phyloP scores from a whole-genome alignment of 2,888 invertebrate genomes.

The Ochropacha duplaris region DNA sequence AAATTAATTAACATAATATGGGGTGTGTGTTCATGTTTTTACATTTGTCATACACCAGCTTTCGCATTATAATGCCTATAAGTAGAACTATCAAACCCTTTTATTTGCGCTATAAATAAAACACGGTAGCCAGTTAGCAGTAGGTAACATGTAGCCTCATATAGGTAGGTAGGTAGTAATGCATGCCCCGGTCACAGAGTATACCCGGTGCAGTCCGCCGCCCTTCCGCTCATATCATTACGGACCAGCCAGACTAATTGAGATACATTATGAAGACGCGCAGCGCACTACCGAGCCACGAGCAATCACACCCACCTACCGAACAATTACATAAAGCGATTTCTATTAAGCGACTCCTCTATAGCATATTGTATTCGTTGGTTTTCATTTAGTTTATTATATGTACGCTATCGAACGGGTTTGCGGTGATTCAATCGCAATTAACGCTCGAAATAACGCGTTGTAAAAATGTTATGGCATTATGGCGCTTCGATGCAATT shows the following conservation, averaged over 20 bases:
- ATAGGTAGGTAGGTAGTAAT: no score
- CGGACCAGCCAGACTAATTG: conserved; percentile 73
- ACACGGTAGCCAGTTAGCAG: conserved; percentile 29
- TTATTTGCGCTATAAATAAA: neutral
- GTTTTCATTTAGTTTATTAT: conserved; percentile 46
- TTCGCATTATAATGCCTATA: no score
- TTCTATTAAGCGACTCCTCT: conserved; percentile 48
- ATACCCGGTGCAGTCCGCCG: conserved; percentile 34
- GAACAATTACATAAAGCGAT: conserved; percentile 22
- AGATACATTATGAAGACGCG: conserved; percentile 80
- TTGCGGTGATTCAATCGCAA: conserved; percentile 50
- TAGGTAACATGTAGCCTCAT: no score
- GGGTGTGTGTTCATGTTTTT: no score
- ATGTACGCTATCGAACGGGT: conserved; percentile 39
- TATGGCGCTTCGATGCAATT: conserved; percentile 50
- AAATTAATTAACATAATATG: no score
- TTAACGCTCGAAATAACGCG: conserved; percentile 48
- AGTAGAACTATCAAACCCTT: neutral
- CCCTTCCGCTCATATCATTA: conserved; percentile 79
- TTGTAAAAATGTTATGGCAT: conserved; percentile 43
- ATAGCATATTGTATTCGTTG: conserved; percentile 45
- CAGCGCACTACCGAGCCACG: conserved; percentile 55
- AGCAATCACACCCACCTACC: conserved; percentile 58
- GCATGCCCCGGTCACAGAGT: no score
- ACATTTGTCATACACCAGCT: no score